Evolutionary conservation across 2,113 vertebrate genomes (phyloP), one percentile per base, ranked within the genome.

Genomic region (Acinonyx jubatus): DNA sequence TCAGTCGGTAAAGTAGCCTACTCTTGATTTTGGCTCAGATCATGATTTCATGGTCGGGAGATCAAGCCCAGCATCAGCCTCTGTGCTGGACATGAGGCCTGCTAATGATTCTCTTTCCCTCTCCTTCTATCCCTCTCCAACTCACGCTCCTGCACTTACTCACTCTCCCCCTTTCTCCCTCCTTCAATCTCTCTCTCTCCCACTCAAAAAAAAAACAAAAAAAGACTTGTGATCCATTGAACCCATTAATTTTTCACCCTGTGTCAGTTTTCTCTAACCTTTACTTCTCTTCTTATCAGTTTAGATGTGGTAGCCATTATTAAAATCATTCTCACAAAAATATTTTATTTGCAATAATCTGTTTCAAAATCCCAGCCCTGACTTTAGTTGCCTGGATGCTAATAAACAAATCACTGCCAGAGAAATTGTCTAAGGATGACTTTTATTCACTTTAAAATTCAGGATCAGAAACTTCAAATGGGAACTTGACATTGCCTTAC

Each of bases 331-430:
- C 52, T 89, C 61, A 93, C 55, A 82, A 66, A 95, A 82, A 45
- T 29, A 91, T 87, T 83, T 83, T 79, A 81, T 69, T 57, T 82
- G 33, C 38, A 96, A 52, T 87, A 92, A 66, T 76, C 57, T 45
- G 25, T 50, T 94, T 94, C 52, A 92, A 92, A 85, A 68, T 41
- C 55, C 25, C 38, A 92, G 19, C n/a, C 71, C 48, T 79, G 33
- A n/a, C 19, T 74, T 89, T 41, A 76, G 41, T 50, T 78, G 57
- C 66, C 38, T 73, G 31, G 38, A 50, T 66, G 36, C 57, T 23
- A 55, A 89, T 15, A 81, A 80, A 83, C 27, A 81, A 93, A 94
- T 63, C 19, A 68, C 36, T 66, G 41, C 45, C 23, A 18, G 76
- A 36, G 21, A 79, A 95, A 85, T 5, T 8, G 4, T 23, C 65